A percentile compares a stretch with the other conserved stretches of the same genome.
These are phyloP conservation scores for Macroramphosus scolopax DNA, from an alignment of 2,797 vertebrate genomes.

Conservation along the genomic window DNA sequence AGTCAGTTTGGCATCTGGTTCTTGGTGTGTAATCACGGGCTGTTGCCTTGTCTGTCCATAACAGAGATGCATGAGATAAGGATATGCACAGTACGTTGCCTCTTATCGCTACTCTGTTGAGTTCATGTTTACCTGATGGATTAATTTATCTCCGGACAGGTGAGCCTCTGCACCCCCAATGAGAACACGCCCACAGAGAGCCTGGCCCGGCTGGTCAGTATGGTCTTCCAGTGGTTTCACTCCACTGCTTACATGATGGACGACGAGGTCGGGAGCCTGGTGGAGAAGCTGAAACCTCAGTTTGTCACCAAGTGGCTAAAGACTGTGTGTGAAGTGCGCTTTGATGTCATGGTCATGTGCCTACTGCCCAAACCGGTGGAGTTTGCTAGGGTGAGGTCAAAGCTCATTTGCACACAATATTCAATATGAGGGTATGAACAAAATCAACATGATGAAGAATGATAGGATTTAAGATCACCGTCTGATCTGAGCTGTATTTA, in stretches of 20 bases:
- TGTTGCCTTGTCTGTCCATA: constrained; percentile 33
- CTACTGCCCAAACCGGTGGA: constrained; percentile 98
- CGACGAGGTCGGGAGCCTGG: constrained; percentile 97
- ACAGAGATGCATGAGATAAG: constrained; percentile 28
- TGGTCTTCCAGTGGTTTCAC: constrained; percentile 99
- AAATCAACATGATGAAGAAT: no score
- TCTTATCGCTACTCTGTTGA: constrained; percentile 20
- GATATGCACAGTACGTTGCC: constrained; percentile 3
- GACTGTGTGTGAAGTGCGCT: constrained; percentile 96
- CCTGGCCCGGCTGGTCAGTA: constrained; percentile 94
- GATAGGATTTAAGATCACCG: background rate
- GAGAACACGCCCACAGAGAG: constrained; percentile 98
- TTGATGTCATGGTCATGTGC: constrained; percentile 99
- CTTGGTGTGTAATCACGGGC: constrained; percentile 81
- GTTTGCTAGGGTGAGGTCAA: constrained; percentile 89
- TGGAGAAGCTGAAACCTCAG: constrained; percentile 98
- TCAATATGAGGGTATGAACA: no score
- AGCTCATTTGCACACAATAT: no score
- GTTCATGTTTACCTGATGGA: constrained; percentile 10
- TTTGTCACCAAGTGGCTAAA: constrained; percentile 99
- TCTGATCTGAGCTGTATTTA: no score
- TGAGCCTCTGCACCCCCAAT: constrained; percentile 96
- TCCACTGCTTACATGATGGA: constrained; percentile 99
- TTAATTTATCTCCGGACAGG: constrained; percentile 70
- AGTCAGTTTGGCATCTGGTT: constrained; percentile 99